Evolutionary conservation across 1,140 invertebrate genomes (phyloP), one percentile per base, ranked within the genome.

Genomic region (Hylaeus volcanicus): DNA sequence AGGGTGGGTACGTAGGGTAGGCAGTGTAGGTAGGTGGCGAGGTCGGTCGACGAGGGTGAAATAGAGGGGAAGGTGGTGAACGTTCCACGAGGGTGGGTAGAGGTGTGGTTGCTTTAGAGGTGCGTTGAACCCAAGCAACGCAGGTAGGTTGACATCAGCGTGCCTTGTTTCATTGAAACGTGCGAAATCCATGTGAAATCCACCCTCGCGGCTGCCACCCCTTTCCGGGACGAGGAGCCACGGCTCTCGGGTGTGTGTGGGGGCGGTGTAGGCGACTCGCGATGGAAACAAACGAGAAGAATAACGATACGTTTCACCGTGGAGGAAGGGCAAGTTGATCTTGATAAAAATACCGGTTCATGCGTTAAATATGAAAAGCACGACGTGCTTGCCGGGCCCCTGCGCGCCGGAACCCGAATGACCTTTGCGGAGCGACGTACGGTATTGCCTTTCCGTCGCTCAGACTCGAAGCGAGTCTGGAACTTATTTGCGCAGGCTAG

Each of bases 101-200:
- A 89, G 88, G 89, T 91, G 88, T 89, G 89, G 88, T 91, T 90
- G 88, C 88, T 90, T 91, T 91, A 88, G 90, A 90, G 88, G 89
- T 91, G 87, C 90, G 89, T 90, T 90, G 89, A 91, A 91, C 89
- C 88, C 90, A 65, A 88, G 80, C 89, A 65, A 88, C 86, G 86
- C 89, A 91, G 90, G 90, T 90, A 88, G 88, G 86, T 90, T 90
- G 90, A 90, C 90, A 90, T 90, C 88, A 78, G 66, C 86, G 84
- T 88, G 87, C 87, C 88, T 90, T 88, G 90, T 90, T 88, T 84
- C 89, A 90, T 90, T 89, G 89, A 89, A 88, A 90, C 89, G 87
- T 88, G 88, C 86, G 86, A 90, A 88, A 90, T 88, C 87, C 87
- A 87, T 88, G 89, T 83, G 88, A 89, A 89, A 90, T 89, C 86